Evolutionary conservation across 2,797 vertebrate genomes (phyloP).

Genomic region (Microchirus variegatus): DNA sequence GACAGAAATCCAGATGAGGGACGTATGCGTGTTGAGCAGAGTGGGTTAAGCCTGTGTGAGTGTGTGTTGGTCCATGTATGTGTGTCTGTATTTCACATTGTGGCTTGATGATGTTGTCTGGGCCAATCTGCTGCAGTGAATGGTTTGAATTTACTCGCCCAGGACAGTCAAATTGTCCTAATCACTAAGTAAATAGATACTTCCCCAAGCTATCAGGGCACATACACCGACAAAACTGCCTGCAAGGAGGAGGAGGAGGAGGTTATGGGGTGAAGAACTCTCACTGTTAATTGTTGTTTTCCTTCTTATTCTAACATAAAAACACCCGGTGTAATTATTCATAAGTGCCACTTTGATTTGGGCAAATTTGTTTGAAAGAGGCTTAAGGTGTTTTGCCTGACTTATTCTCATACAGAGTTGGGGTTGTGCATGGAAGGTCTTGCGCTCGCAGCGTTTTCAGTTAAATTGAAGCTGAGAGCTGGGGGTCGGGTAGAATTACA

Average conservation of each 20-base stretch:
- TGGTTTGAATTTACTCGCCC: constrained; percentile 84
- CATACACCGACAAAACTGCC: constrained; percentile 67
- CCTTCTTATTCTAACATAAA: constrained; percentile 77
- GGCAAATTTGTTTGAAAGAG: constrained; percentile 80
- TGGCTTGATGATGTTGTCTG: constrained; percentile 81
- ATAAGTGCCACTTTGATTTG: constrained; percentile 84
- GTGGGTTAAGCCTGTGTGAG: constrained; percentile 43
- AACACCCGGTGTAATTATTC: constrained; percentile 82
- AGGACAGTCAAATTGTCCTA: constrained; percentile 87
- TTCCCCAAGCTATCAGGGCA: constrained; percentile 82
- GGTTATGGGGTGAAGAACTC: constrained; percentile 53
- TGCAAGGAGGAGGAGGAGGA: constrained; percentile 43
- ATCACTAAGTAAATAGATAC: constrained; percentile 89
- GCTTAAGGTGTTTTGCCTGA: constrained; percentile 78
- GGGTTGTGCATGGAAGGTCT: constrained; percentile 55
- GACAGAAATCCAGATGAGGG: constrained; percentile 76
- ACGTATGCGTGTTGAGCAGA: constrained; percentile 42
- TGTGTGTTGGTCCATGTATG: constrained; percentile 28
- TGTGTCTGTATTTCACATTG: constrained; percentile 64
- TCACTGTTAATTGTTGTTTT: constrained; percentile 86
- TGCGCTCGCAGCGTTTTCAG: constrained; percentile 64
- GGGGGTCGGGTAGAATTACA: constrained; percentile 69
- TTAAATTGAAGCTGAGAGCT: constrained; percentile 72
- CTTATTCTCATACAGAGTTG: constrained; percentile 69
- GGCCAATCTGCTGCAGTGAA: constrained; percentile 80